Base-by-base conservation (phyloP, 2,797 vertebrate genomes). In the Neostethus bicornis region DNA sequence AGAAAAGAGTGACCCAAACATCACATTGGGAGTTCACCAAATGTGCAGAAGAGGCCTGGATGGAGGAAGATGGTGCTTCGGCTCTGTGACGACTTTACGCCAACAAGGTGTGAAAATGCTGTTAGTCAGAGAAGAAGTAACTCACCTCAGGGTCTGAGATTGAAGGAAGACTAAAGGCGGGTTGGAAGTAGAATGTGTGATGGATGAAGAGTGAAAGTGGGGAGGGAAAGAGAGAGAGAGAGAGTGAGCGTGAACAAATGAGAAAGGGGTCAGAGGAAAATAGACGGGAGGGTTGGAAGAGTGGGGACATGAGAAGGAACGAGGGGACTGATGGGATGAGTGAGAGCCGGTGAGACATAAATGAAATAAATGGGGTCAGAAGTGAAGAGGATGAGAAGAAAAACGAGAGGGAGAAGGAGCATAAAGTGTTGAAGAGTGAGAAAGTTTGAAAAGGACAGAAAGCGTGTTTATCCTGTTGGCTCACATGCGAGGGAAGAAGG, bases 391-490 rank as follows among this genome's bases (percentile, higher is more conserved):
- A 49, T 46, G 35, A 48, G 29, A 52, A 42, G 31, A 34, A 32
- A 59, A 38, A 35, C 13, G 46, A 48, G 4, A 66, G 39, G 48
- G 29, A 55, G 43, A 41, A 10, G 19, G 43, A 38, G 12, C 35
- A 66, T 41, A 61, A 52, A 43, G 45, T 41, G 47, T 68, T 51
- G 43, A 59, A 71, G 70, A 20, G n/a, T 21, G 48, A 52, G 31
- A 51, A 50, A 61, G 38, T 41, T 34, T 49, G 26, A 49, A 63
- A 63, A 19, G 38, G 39, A 77, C 54, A 66, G 57, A 57, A 38
- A 51, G 54, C 42, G 51, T 73, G 75, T 80, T 81, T 79, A 80
- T 77, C 79, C 72, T 80, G 34, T 56, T 45, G 61, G 53, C 63
- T 79, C 57, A 70, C 66, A 73, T 6, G 29, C 64, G 70, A 46